phyloP scores from a whole-genome alignment of 2,113 vertebrate genomes.

The Epinephelus fuscoguttatus region DNA sequence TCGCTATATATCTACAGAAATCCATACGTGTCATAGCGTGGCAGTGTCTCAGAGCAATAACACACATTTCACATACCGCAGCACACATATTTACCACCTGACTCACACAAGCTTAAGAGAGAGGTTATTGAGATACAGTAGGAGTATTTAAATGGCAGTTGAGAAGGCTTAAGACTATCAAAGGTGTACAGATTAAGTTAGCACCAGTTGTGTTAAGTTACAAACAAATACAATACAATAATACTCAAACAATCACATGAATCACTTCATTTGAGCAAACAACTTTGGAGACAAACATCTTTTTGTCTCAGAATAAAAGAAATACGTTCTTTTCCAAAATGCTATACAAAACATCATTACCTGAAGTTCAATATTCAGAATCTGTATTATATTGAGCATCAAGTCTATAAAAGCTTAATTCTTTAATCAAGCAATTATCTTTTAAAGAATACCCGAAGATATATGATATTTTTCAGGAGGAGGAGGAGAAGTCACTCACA shows the following conservation, averaged over 20 bases:
- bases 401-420: slow-evolving; percentile 3
- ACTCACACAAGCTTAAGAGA: slow-evolving; percentile 36
- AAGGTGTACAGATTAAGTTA: slow-evolving; percentile 60
- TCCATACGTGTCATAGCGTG: slow-evolving; percentile 30
- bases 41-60: slow-evolving; percentile 61
- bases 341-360: slow-evolving; percentile 1
- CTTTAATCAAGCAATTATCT: neutral
- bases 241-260: slow-evolving; percentile 37
- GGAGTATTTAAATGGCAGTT: slow-evolving; percentile 53
- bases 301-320: slow-evolving; percentile 30
- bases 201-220: slow-evolving; percentile 71
- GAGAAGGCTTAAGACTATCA: slow-evolving; percentile 48
- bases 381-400: slow-evolving; percentile 1
- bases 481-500: slow-evolving; percentile 5
- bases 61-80: slow-evolving; percentile 32
- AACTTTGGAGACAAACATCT: slow-evolving; percentile 10
- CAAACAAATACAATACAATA: slow-evolving; percentile 53
- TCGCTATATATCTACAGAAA: slow-evolving; percentile 43
- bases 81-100: slow-evolving; percentile 39
- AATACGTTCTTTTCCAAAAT: slow-evolving; percentile 30
- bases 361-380: slow-evolving; percentile 18
- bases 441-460: slow-evolving; percentile 2
- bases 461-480: neutral
- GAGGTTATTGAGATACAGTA: slow-evolving; percentile 36
- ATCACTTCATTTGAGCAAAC: slow-evolving; percentile 35